Evolutionary conservation across 2,113 vertebrate species (phyloP).

Genomic region (Gopherus evgoodei): DNA sequence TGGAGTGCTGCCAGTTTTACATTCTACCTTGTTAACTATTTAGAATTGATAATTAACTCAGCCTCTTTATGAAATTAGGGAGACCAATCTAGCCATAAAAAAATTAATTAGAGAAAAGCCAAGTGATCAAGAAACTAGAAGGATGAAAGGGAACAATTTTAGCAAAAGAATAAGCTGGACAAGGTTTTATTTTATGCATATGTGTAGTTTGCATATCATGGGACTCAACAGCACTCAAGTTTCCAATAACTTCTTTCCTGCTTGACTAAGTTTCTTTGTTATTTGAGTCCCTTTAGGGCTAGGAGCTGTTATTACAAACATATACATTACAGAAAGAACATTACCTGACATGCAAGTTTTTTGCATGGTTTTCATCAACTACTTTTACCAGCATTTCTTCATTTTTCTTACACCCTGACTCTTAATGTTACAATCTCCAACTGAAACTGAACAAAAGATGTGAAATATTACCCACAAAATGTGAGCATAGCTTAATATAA

Average conservation of each 20-base stretch:
- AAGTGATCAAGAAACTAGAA: conserved; percentile 6
- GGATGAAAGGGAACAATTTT: background rate
- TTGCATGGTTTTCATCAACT: conserved; percentile 57
- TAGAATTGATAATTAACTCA: background rate
- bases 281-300: conserved; percentile 51
- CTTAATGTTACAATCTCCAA: conserved; percentile 22
- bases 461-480: background rate
- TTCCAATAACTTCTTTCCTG: conserved; percentile 57
- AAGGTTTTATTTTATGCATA: conserved; percentile 59
- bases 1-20: background rate
- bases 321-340: conserved; percentile 48
- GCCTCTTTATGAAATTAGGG: background rate
- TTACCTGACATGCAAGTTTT: background rate
- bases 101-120: background rate
- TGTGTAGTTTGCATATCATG: conserved; percentile 23
- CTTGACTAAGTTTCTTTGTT: conserved; percentile 57
- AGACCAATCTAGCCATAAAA: conserved; percentile 20
- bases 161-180: conserved; percentile 34
- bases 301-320: conserved; percentile 49
- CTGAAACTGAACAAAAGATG: conserved; percentile 20
- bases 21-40: background rate
- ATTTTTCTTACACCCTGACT: conserved; percentile 20
- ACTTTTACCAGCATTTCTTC: conserved; percentile 40
- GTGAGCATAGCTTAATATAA: background rate
- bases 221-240: conserved; percentile 49